Base-by-base conservation (phyloP, 1,140 invertebrate genomes). In the Olivierus martensii region DNA sequence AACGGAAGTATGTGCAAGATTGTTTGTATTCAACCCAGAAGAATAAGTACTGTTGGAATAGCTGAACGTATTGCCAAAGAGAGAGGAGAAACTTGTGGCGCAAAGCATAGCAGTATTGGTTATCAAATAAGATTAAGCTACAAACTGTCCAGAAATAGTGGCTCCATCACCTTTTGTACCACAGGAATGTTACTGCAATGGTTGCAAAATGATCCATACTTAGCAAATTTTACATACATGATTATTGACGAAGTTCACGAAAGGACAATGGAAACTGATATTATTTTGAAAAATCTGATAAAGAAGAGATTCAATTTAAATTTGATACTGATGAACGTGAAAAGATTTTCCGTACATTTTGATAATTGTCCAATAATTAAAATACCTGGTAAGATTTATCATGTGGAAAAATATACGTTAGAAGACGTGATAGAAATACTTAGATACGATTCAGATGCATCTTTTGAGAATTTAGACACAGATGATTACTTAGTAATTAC, bases 161-260 rank as follows among this genome's bases (percentile, higher is more conserved):
- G 72, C 9, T 60, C 86, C 5, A 72, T 98, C 4, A 79, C 80
- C 3, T 98, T 86, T 69, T 87, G 91, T 52, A 85, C 93, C 51
- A 78, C 76, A 52, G 81, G 81, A 28, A 78, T 83, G 17, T 65
- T 84, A 10, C 66, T 82, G 7, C 71, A 82, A 58, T 78, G 74
- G 47, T 61, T 83, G 18, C 80, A 80, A 45, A 66, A 77, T 11
- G 71, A 67, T 22, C 52, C 44, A n/a, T 45, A 15, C 12, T 63
- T 82, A 46, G 61, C 68, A 18, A 70, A 74, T 18, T 80, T 75
- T 55, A 92, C 92, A 1, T 93, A 98, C 66, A 78, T 99, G 45
- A 82, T 99, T 61, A 69, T 99, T 3, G 92, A 92, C 69, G 87
- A 94, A 69, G 11, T 98, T 18, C 94, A 99, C 65, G 93, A 98